Evolutionary conservation across 2,888 invertebrate genomes (phyloP).

Genomic region (Nycteola revayana): DNA sequence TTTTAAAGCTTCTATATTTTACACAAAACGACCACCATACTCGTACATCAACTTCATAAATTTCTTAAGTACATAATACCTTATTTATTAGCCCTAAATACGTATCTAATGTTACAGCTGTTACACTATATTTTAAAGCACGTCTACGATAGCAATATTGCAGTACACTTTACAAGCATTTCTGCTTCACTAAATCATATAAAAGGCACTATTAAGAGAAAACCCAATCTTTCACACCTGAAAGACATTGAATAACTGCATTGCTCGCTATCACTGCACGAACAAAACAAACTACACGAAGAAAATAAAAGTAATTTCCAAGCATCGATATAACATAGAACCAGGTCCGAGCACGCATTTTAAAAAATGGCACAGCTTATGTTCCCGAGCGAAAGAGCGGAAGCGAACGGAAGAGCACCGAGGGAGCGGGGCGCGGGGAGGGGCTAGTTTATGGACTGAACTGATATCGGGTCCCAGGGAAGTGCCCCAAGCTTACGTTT

Average conservation of each 20-base stretch:
- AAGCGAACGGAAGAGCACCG: conserved; percentile 43
- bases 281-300: conserved; percentile 49
- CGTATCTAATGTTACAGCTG: too few species aligned
- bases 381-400: conserved; percentile 57
- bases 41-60: too few species aligned
- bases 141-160: too few species aligned
- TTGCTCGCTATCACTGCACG: conserved; percentile 43
- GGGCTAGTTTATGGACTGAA: conserved; percentile 75
- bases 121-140: too few species aligned
- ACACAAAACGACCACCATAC: too few species aligned
- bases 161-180: too few species aligned
- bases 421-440: conserved; percentile 32
- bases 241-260: conserved; percentile 45
- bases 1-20: too few species aligned
- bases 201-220: conserved; percentile 33
- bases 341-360: conserved; percentile 71
- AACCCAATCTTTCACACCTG: conserved; percentile 43
- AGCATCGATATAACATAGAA: conserved; percentile 62
- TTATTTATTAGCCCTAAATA: too few species aligned
- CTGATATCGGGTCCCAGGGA: conserved; percentile 74
- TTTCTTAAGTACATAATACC: too few species aligned
- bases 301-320: conserved; percentile 63
- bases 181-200: conserved; percentile 8
- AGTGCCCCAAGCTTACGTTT: conserved; percentile 72
- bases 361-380: conserved; percentile 75